Base-by-base conservation (phyloP, 2,797 vertebrate genomes). In the Sylvia borin region DNA sequence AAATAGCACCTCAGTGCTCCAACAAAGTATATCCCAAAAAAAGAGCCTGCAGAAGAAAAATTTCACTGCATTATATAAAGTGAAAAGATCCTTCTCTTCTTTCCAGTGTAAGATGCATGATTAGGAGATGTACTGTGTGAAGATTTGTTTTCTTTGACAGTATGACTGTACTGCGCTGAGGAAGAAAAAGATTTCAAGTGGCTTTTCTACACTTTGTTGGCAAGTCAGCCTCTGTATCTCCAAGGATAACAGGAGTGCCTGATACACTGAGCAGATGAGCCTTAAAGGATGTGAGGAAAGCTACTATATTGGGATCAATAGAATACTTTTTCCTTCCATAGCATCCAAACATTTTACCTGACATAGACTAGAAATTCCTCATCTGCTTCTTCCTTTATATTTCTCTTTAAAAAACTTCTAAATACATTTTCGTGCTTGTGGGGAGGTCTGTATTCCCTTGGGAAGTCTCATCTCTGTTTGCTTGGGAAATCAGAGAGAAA, bases 191-290 rank as follows among this genome's bases (percentile, higher is more conserved):
- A 85, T 92, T 95, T 95, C 75, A 94, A 96, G 95, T 95, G 82
- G 79, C 79, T 91, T 97, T 97, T 97, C 96, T 97, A 51, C 95
- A 92, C 92, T 92, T 95, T 29, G 68, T 91, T 92, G 85, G 43
- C 91, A 93, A 77, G 93, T 94, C 76, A 74, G 87, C 26, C 70
- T 8, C 68, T 88, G 2, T 95, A 84, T 93, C 80, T 92, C 74
- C 66, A 66, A 64, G 78, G 95, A 95, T 95, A 92, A 83, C 21
- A 68, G 58, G 20, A 77, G 94, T 94, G 90, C 72, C 75, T 92
- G 75, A 75, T 89, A 93, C 76, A 93, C 72, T 95, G 78, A 90
- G 58, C 97, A 96, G 93, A 95, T 88, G 73, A 53, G 48, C 55
- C 80, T 73, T 92, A 70, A 96, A 95, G 83, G 73, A 84, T 73